Evolutionary conservation across 2,888 invertebrate species (phyloP), one percentile per base, ranked within the genome.

Genomic region (Eilema griseolum): DNA sequence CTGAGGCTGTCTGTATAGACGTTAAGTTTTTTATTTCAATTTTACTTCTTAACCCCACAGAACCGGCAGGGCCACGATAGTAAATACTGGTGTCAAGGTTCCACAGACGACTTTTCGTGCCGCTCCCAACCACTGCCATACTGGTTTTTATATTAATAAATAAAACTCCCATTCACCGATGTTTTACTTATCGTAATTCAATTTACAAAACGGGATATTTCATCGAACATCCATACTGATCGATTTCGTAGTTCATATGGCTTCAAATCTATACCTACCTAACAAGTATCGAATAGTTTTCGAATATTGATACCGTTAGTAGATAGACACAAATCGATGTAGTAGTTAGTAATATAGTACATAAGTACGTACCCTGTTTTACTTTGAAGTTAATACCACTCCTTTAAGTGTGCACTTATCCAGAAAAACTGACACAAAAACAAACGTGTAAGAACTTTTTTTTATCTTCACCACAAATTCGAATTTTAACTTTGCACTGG

Each of bases 401-500:
- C 94, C 94, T 90, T 88, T 85, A 83, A 83, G 66, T 82, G 79
- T 74, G 78, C 90, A 90, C 89, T 87, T 85, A 89, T 86, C 73
- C 90, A 91, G 89, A 76, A 70, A 62, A 85, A 86, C 85, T 85
- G 83, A 85, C 88, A 89, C 88, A 85, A 79, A 52, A 84, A 86
- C 85, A 83, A 89, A 89, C 86, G 87, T 87, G 86, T 85, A 73
- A 84, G 74, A 88, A 88, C 86, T 84, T 85, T 88, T n/a, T 85
- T 87, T 52, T 85, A 83, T 84, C 77, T 86, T 78, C 88, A 89
- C 87, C 92, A 92, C 93, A 90, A 91, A 91, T 93, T 93, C 90
- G 88, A 93, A 94, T 88, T 90, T 89, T 85, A 88, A 89, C 90
- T 90, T 90, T 79, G 91, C 95, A 94, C 93, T 89, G 89, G 85